phyloP scores from a whole-genome alignment of 64 coral and sea anemone species.

The Montipora cactus region DNA sequence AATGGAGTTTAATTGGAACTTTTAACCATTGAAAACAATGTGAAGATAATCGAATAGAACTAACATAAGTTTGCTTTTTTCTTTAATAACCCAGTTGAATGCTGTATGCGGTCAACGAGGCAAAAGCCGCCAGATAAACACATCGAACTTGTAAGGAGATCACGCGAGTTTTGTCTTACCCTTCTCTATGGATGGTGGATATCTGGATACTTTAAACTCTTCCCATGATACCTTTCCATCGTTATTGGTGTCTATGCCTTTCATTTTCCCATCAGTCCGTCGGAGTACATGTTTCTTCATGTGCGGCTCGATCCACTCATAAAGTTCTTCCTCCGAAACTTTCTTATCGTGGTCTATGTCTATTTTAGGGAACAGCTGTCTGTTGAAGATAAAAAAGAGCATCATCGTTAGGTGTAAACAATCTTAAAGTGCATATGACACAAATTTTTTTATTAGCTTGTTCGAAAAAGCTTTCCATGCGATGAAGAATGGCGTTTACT shows the following conservation, averaged over 20 bases:
- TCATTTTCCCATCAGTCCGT: constrained; percentile 51
- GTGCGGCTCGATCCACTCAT: constrained; percentile 82
- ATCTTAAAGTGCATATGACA: background rate
- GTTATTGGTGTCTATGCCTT: constrained; percentile 73
- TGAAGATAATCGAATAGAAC: no score
- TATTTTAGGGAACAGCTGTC: constrained; percentile 74
- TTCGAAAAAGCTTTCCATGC: no score
- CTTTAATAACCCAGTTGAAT: no score
- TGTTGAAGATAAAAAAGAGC: background rate
- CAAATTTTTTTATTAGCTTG: no score
- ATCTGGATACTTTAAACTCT: constrained; percentile 57
- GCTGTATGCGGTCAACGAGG: no score
- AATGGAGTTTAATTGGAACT: no score
- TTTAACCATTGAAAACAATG: no score
- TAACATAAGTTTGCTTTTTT: no score
- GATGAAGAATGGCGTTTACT: no score
- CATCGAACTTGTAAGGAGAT: background rate
- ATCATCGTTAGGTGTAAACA: no score
- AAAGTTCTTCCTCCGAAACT: constrained; percentile 70
- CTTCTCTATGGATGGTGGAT: background rate
- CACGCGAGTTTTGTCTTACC: constrained; percentile 25
- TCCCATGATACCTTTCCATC: constrained; percentile 80
- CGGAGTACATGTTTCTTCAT: constrained; percentile 81
- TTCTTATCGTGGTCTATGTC: constrained; percentile 80
- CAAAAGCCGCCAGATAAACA: no score